Conservation (phyloP, 1,140 invertebrate species). For the Homalodisca vitripennis region DNA sequence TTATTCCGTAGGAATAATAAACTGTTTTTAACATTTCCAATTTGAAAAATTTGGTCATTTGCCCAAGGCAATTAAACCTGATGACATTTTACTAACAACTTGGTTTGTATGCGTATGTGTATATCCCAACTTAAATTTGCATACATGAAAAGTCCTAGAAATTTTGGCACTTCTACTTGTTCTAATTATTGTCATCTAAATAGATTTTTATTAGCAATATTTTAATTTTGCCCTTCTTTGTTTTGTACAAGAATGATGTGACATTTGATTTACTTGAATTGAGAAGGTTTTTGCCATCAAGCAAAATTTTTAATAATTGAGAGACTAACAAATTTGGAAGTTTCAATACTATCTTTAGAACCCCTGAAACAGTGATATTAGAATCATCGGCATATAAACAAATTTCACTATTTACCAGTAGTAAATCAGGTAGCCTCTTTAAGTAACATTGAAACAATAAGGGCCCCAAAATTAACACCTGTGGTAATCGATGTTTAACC, state of each 20-base stretch:
- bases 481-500: neutral
- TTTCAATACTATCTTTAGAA: neutral
- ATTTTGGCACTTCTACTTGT: neutral
- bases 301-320: neutral
- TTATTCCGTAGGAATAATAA: neutral
- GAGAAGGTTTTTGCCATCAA: neutral
- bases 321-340: neutral
- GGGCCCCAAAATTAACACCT: neutral
- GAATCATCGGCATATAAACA: neutral
- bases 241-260: neutral
- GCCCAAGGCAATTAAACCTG: neutral
- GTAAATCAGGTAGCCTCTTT: neutral
- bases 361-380: neutral
- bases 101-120: neutral
- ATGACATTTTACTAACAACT: neutral
- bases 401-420: neutral
- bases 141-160: neutral
- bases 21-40: neutral
- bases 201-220: too few species aligned
- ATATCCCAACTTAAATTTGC: neutral
- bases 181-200: too few species aligned
- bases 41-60: neutral
- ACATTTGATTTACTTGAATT: neutral
- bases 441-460: neutral
- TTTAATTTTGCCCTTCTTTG: neutral